Conservation (phyloP, 2,113 vertebrate genomes). For the Haemorhous mexicanus region DNA sequence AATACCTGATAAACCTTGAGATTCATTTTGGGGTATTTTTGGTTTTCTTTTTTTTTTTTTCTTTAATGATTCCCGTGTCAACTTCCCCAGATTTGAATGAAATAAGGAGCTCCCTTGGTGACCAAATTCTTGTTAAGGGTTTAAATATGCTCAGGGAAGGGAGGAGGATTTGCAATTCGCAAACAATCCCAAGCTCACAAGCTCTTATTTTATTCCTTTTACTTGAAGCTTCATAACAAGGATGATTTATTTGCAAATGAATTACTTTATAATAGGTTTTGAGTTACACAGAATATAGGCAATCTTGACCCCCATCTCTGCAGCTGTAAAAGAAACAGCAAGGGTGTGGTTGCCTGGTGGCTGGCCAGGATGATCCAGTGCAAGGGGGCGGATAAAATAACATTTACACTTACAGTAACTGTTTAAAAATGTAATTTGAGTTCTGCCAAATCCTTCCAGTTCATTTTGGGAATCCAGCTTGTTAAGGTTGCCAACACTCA, state of each 20-base stretch:
- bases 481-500: not conserved
- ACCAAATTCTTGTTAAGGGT: not conserved
- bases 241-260: slow-evolving; percentile 45
- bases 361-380: slow-evolving; percentile 49
- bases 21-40: fast-evolving
- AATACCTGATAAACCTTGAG: not conserved
- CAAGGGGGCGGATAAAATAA: slow-evolving; percentile 66
- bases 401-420: slow-evolving; percentile 66
- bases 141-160: not conserved
- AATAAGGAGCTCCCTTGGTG: not conserved
- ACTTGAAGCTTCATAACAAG: not conserved
- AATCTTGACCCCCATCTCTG: slow-evolving; percentile 22
- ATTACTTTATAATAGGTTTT: slow-evolving; percentile 30
- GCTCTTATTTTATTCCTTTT: not conserved
- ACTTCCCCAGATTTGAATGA: not conserved
- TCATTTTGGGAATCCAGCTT: slow-evolving; percentile 4
- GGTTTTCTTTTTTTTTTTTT: not conserved
- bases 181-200: not conserved
- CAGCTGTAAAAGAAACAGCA: slow-evolving; percentile 41
- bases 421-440: slow-evolving; percentile 54
- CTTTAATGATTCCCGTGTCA: not conserved
- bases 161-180: not conserved
- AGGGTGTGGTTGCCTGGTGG: slow-evolving; percentile 59
- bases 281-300: not conserved
- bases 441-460: slow-evolving; percentile 42